Evolutionary conservation across 2,797 vertebrate species (phyloP).

Genomic region (Sebastolobus alascanus): DNA sequence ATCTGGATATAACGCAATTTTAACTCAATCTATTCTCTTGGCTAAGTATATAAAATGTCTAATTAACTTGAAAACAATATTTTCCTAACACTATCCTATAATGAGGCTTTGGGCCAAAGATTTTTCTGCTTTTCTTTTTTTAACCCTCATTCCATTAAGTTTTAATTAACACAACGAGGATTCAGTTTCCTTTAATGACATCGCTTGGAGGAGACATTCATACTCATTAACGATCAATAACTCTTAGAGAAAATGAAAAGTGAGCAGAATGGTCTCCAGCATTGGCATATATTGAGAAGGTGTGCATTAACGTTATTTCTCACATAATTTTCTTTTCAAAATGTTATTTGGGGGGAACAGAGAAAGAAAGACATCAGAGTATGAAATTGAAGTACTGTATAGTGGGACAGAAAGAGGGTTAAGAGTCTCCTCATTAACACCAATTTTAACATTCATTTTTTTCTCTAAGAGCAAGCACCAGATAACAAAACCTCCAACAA

Average conservation of each 20-base stretch:
- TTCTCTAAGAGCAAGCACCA: not conserved
- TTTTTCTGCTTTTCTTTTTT: conserved; percentile 27
- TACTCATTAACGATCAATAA: conserved; percentile 67
- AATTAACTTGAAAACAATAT: conserved; percentile 61
- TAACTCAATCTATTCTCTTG: conserved; percentile 30
- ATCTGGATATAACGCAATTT: conserved; percentile 32
- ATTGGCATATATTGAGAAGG: not conserved
- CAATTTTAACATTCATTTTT: not conserved
- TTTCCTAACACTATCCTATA: conserved; percentile 43
- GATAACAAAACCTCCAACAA: not conserved
- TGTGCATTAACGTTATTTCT: conserved; percentile 9
- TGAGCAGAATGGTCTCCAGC: conserved; percentile 1
- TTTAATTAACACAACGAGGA: conserved; percentile 72
- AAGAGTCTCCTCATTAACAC: not conserved
- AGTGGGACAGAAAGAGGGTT: not conserved
- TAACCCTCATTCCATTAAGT: conserved; percentile 52
- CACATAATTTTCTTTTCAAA: conserved; percentile 6
- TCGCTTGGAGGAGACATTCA: conserved; percentile 56
- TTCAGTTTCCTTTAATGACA: conserved; percentile 64
- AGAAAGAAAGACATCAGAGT: not conserved
- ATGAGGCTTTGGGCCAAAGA: conserved; percentile 33
- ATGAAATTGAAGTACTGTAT: not conserved
- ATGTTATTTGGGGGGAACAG: not conserved
- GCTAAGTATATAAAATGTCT: conserved; percentile 47
- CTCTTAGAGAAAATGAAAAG: conserved; percentile 39